A percentile compares a stretch with the other conserved stretches of the same genome.
These are phyloP conservation scores for Chrysolina oricalcia DNA, from an alignment of 2,888 invertebrate genomes.

Conservation along the genomic window DNA sequence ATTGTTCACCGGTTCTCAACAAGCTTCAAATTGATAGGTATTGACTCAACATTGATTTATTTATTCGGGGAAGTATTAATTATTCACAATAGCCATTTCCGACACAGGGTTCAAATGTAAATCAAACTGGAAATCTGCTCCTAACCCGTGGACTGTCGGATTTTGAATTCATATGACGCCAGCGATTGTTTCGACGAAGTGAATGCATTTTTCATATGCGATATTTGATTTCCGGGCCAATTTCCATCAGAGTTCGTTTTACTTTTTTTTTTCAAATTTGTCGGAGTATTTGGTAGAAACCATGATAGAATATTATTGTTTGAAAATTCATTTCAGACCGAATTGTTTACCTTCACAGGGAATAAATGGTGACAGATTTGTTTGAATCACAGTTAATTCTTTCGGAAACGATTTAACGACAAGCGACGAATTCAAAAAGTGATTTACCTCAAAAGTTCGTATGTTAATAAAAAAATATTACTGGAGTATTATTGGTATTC, in stretches of 20 bases:
- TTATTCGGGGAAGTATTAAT: constrained; percentile 28
- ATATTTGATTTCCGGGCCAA: constrained; percentile 35
- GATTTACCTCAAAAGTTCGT: too few species aligned
- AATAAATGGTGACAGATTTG: too few species aligned
- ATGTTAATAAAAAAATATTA: too few species aligned
- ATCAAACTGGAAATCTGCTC: constrained; percentile 34
- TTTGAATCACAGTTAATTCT: too few species aligned
- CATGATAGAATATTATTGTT: background rate
- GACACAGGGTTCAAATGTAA: constrained; percentile 33
- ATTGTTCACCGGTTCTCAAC: background rate
- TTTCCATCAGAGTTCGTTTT: constrained; percentile 20
- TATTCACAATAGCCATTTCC: constrained; percentile 36
- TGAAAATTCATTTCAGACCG: background rate
- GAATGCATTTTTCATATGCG: constrained; percentile 34
- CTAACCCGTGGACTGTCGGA: background rate
- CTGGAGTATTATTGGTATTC: too few species aligned
- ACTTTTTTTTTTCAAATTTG: constrained; percentile 12
- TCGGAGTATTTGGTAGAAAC: background rate
- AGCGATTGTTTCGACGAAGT: constrained; percentile 20
- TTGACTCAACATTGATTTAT: constrained; percentile 28
- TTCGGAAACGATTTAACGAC: too few species aligned
- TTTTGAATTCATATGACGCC: constrained; percentile 35
- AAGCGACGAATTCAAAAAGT: too few species aligned
- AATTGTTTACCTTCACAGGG: too few species aligned
- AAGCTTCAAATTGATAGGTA: constrained; percentile 25